phyloP scores from a whole-genome alignment of 2,888 invertebrate genomes.

The Microctonus brassicae region DNA sequence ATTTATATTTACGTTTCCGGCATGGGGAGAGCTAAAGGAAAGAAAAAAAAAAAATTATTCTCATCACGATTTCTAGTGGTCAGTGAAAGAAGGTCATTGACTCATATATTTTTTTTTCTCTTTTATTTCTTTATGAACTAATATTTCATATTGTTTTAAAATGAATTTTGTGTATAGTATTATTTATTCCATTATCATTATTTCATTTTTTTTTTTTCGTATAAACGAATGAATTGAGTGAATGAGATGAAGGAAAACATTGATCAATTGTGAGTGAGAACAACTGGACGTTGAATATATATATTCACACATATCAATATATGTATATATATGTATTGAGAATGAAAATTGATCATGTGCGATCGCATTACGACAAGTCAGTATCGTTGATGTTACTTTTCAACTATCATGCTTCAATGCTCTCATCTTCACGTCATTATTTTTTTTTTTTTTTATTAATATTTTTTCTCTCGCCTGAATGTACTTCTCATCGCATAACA shows the following conservation, averaged over 20 bases:
- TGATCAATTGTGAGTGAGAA: background rate
- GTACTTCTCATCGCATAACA: slow-evolving; percentile 7
- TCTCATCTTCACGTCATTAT: slow-evolving; percentile 11
- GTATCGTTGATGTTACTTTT: slow-evolving; percentile 1
- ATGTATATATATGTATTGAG: too few relatives aligned
- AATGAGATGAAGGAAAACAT: background rate
- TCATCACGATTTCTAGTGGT: background rate
- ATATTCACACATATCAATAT: too few relatives aligned
- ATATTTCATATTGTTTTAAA: too few relatives aligned
- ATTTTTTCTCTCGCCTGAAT: slow-evolving; percentile 16
- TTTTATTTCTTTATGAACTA: background rate
- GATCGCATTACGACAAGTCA: slow-evolving; percentile 9
- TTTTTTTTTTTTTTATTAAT: too few relatives aligned
- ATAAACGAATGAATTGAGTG: background rate
- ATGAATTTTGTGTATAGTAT: too few relatives aligned
- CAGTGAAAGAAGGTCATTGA: background rate
- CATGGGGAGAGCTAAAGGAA: background rate
- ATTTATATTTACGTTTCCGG: background rate
- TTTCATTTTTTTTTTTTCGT: too few relatives aligned
- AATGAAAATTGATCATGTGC: slow-evolving; percentile 4
- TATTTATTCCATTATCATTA: too few relatives aligned
- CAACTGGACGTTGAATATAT: slow-evolving; percentile 6
- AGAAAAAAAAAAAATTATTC: background rate
- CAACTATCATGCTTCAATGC: slow-evolving; percentile 7
- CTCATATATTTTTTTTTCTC: background rate